These are phyloP conservation scores for Silurus lanzhouensis DNA, from an alignment of 2,797 vertebrate species.

Conservation along the genomic window DNA sequence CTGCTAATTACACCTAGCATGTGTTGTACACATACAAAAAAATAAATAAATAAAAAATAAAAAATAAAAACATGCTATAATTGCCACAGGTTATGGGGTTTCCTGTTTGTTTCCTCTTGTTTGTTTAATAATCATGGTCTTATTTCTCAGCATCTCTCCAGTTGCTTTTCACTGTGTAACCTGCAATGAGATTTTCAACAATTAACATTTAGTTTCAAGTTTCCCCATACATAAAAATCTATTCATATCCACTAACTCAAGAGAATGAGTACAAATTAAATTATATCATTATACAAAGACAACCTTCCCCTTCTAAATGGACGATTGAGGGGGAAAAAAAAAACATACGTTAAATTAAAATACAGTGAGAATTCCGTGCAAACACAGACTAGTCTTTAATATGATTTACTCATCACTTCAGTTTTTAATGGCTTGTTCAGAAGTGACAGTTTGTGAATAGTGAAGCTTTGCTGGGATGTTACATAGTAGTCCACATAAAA, in stretches of 20 bases:
- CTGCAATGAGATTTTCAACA: constrained; percentile 50
- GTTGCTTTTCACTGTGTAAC: constrained; percentile 49
- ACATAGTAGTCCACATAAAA: background rate
- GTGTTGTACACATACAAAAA: constrained; percentile 50
- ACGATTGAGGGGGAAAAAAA: constrained; percentile 13
- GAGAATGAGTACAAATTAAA: constrained; percentile 58
- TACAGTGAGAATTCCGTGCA: constrained; percentile 18
- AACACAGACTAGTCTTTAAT: background rate
- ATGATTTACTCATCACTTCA: constrained; percentile 1
- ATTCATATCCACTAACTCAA: constrained; percentile 50
- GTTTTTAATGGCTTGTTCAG: constrained; percentile 6
- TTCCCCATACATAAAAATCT: constrained; percentile 48
- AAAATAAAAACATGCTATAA: constrained; percentile 30
- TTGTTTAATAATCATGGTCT: constrained; percentile 50
- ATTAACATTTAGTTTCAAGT: constrained; percentile 59
- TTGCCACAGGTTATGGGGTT: constrained; percentile 43
- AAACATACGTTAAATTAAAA: constrained; percentile 22
- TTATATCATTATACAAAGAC: constrained; percentile 50
- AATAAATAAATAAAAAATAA: constrained; percentile 21
- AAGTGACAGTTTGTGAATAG: constrained; percentile 16
- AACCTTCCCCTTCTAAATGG: constrained; percentile 46
- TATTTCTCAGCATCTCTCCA: constrained; percentile 49
- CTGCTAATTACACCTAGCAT: constrained; percentile 66
- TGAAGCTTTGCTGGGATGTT: background rate
- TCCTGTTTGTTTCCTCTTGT: constrained; percentile 40